Conservation (phyloP, 2,888 invertebrate species). For the Bombylius major region DNA sequence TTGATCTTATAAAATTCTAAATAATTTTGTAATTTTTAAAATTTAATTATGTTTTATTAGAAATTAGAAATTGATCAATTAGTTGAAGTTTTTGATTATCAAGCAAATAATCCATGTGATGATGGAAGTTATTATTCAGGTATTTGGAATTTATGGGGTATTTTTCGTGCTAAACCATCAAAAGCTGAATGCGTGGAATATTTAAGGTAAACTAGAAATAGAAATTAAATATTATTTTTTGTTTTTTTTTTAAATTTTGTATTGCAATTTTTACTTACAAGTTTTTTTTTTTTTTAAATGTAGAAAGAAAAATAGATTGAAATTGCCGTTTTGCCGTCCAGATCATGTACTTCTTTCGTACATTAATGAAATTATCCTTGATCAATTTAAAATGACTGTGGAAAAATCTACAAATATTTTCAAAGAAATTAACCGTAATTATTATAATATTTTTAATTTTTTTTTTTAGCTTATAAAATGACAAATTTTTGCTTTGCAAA, state of each 20-base stretch:
- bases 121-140: not conserved
- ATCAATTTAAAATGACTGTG: constrained; percentile 23
- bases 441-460: not conserved
- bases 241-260: not conserved
- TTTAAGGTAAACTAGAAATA: constrained; percentile 15
- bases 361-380: constrained; percentile 26
- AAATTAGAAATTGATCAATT: constrained; percentile 23
- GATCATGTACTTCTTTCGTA: constrained; percentile 29
- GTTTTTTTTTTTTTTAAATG: constrained; percentile 5
- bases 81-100: constrained; percentile 12
- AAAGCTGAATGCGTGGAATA: constrained; percentile 13
- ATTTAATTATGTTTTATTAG: constrained; percentile 13
- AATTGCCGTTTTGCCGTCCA: constrained; percentile 25
- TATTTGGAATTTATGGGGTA: constrained; percentile 1
- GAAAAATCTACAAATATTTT: constrained; percentile 20
- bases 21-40: not conserved
- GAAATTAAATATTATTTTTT: not conserved
- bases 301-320: constrained; percentile 23
- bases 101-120: not conserved
- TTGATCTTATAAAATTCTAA: not conserved
- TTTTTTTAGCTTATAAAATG: too few species aligned
- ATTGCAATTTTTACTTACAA: not conserved
- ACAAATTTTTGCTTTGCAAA: too few species aligned
- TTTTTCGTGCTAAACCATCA: constrained; percentile 10
- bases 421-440: constrained; percentile 15